Percentiles rank a stretch among this genome's conserved stretches.
phyloP scores from a whole-genome alignment of 2,888 invertebrate species.

The Harpalus rubripes region DNA sequence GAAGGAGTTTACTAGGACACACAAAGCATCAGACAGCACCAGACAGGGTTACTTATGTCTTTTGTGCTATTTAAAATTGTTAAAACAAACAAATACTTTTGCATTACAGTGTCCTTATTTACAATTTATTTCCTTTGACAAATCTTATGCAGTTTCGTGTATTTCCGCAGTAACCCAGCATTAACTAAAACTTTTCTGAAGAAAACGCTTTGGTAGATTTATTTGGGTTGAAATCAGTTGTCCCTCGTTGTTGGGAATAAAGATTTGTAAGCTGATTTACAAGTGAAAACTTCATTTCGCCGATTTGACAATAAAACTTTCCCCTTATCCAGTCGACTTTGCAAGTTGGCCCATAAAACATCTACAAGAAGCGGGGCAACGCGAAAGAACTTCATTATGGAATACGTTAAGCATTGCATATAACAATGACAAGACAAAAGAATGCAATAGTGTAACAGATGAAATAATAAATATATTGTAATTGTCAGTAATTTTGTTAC shows the following conservation, averaged over 20 bases:
- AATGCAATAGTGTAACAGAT: not conserved
- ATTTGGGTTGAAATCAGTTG: not conserved
- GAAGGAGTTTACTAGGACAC: no score
- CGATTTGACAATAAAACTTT: conserved; percentile 68
- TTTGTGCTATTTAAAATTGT: no score
- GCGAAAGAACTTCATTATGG: not conserved
- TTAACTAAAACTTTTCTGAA: not conserved
- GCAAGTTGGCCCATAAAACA: conserved; percentile 61
- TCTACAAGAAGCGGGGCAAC: conserved; percentile 6
- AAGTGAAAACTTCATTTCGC: conserved; percentile 53
- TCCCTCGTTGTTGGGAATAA: not conserved
- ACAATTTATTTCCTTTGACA: no score
- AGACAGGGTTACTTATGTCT: no score
- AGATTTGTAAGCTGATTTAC: conserved; percentile 47
- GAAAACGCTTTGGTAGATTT: not conserved
- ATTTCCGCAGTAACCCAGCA: no score
- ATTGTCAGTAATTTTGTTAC: no score
- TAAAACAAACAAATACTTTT: no score
- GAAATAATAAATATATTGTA: no score
- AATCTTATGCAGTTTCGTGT: no score
- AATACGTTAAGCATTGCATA: not conserved
- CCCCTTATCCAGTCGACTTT: conserved; percentile 47
- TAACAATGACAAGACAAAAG: not conserved
- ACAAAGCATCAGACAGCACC: no score
- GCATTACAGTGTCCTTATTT: no score